Evolutionary conservation across 2,113 vertebrate species (phyloP).

Genomic region (Chionomys nivalis): DNA sequence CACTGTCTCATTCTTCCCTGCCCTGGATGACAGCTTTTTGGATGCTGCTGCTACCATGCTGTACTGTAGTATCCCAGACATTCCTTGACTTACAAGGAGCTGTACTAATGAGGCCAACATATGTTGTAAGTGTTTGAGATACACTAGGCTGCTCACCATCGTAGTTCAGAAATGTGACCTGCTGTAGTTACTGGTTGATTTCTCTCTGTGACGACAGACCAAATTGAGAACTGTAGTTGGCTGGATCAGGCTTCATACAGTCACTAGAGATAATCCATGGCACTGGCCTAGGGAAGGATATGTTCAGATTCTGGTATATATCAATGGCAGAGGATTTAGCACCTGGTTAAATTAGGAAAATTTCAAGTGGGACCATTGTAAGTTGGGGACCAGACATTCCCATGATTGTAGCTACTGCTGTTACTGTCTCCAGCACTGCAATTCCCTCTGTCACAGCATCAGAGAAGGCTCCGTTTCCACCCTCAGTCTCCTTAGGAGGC

Average conservation of each 20-base stretch:
- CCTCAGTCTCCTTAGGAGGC: neutral
- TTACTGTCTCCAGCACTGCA: rapidly evolving
- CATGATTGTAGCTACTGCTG: rapidly evolving
- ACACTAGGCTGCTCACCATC: rapidly evolving
- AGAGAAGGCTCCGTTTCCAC: neutral
- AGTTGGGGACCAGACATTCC: no score
- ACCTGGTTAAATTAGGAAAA: neutral
- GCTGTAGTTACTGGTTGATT: neutral
- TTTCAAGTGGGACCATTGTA: neutral
- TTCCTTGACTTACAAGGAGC: no score
- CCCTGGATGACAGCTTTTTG: neutral
- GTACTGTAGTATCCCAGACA: no score
- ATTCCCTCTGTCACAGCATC: rapidly evolving
- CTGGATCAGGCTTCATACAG: neutral
- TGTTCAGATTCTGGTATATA: neutral
- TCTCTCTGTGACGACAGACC: neutral
- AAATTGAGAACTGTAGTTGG: rapidly evolving
- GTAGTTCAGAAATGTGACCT: neutral
- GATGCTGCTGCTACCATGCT: neutral
- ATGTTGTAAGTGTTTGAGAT: neutral
- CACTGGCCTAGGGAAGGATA: neutral
- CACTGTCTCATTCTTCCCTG: rapidly evolving
- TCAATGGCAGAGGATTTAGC: neutral
- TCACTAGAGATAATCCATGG: neutral
- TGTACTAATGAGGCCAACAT: neutral